Base-by-base conservation (phyloP, 2,888 invertebrate species). In the Erebia aethiops region DNA sequence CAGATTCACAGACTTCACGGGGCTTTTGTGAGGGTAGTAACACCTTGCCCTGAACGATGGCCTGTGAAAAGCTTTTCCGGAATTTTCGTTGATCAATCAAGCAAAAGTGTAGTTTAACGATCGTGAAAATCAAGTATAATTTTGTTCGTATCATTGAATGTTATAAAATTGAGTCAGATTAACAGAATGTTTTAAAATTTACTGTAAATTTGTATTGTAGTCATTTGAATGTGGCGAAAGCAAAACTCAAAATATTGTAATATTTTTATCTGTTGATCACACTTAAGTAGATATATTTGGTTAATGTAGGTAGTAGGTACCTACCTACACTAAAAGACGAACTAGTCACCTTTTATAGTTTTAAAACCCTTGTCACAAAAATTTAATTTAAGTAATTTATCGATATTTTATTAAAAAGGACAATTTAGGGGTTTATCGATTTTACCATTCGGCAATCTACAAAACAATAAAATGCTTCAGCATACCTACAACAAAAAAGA, bases 1-100 rank as follows among this genome's bases (percentile, higher is more conserved):
- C 78, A 83, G 87, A 86, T 92, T 92, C 92, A 88, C 92, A 92
- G 87, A 89, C 82, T 72, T 80, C 76, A 82, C 81, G 82, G 82
- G 78, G 79, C 76, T 80, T 77, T 77, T 81, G 83, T 83, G 81
- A 87, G 89, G 90, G 90, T 76, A 76, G 77, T 75, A 75, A 63
- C 91, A 90, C 87, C 91, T 89, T 89, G 87, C 56, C 46, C 63
- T 41, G n/a, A n/a, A 54, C 51, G 18, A n/a, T 26, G 1, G 26
- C 26, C 52, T 54, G 56, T 61, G 8, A 21, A 21, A 56, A 43
- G 49, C 4, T 69, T 71, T 71, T 74, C 71, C 63, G 52, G 18
- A 49, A 41, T 64, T 63, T 58, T 73, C 49, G 18, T 8, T 67
- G 46, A 4, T 4, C 18, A 4, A 18, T 1, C 11, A 2, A 49